Conservation (phyloP, 1,140 invertebrate genomes). For the Atopsyche davidsoni region DNA sequence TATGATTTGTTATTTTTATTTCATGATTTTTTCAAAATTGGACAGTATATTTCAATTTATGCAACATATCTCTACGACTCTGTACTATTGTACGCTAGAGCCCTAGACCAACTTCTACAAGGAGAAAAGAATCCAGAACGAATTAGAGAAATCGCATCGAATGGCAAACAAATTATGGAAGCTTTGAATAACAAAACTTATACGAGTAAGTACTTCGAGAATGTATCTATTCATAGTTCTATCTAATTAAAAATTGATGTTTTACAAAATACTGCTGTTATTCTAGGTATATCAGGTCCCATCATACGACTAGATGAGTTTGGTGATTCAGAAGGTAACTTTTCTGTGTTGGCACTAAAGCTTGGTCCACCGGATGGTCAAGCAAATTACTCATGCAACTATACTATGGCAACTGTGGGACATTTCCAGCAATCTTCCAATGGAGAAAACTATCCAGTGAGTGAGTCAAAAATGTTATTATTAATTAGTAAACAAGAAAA, state of each 20-base stretch:
- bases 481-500: not conserved
- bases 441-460: conserved; percentile 61
- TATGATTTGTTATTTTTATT: conserved; percentile 24
- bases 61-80: conserved; percentile 96
- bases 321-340: conserved; percentile 95
- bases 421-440: conserved; percentile 63
- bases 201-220: conserved; percentile 61
- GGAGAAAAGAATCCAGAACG: conserved; percentile 55
- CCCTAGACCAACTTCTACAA: conserved; percentile 68
- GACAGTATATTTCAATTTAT: conserved; percentile 82
- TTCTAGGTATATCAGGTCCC: conserved; percentile 83
- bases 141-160: conserved; percentile 66
- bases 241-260: too few species aligned
- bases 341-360: conserved; percentile 82
- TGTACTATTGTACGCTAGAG: conserved; percentile 83
- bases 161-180: conserved; percentile 71
- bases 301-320: conserved; percentile 84
- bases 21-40: conserved; percentile 18
- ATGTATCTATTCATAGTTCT: too few species aligned
- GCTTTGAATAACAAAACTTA: conserved; percentile 70
- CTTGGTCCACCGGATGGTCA: conserved; percentile 36
- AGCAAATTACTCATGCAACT: conserved; percentile 63
- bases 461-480: conserved; percentile 49
- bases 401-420: conserved; percentile 73
- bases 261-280: not conserved